phyloP scores from a whole-genome alignment of 2,797 vertebrate genomes.

The Muraenolepis orangiensis region DNA sequence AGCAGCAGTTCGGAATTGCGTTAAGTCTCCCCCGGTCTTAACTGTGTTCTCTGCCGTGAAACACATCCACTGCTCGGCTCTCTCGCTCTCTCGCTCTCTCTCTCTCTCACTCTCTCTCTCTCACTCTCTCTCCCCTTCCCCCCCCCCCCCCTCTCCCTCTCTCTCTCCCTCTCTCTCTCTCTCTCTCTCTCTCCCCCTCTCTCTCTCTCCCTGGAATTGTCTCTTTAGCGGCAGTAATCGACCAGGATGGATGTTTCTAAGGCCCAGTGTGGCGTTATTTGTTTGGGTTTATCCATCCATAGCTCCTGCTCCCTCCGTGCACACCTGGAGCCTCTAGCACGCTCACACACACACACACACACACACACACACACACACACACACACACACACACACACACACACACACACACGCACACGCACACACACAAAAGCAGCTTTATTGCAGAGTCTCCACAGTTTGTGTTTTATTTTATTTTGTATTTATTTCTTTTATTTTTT shows the following conservation, averaged over 20 bases:
- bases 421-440: background rate
- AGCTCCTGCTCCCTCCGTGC: background rate
- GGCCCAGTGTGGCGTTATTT: conserved; percentile 28
- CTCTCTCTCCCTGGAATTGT: conserved; percentile 25
- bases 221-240: conserved; percentile 28
- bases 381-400: too few species aligned
- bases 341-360: too few species aligned
- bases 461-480: background rate
- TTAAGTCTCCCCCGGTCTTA: background rate
- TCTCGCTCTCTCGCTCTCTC: too few species aligned
- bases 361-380: too few species aligned
- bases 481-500: too few species aligned
- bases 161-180: background rate
- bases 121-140: background rate
- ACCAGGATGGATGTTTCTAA: conserved; percentile 23
- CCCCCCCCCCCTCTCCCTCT: too few species aligned
- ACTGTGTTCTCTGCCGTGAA: background rate
- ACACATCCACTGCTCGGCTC: background rate
- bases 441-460: background rate
- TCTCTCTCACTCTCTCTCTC: too few species aligned
- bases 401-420: too few species aligned
- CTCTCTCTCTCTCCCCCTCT: background rate
- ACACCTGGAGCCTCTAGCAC: background rate
- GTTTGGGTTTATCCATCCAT: conserved; percentile 10
- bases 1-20: too few species aligned